These are phyloP conservation scores for Scolopax mira DNA, from an alignment of 2,113 vertebrate species.

Conservation along the genomic window DNA sequence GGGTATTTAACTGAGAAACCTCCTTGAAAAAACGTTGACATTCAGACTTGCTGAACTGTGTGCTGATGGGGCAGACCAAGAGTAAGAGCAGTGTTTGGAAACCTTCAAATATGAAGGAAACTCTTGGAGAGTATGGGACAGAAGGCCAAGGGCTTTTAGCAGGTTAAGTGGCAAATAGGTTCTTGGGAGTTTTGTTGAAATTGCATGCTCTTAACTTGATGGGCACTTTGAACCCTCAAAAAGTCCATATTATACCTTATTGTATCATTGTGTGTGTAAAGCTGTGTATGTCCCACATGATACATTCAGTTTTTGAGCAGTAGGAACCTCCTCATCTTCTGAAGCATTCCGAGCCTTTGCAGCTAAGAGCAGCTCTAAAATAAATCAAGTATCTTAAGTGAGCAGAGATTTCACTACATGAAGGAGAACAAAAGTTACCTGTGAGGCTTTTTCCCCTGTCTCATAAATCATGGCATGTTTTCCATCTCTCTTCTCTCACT, in stretches of 20 bases:
- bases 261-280: neutral
- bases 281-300: neutral
- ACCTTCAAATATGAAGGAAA: neutral
- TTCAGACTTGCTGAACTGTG: neutral
- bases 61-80: neutral
- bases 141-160: neutral
- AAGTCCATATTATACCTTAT: rapidly evolving
- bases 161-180: neutral
- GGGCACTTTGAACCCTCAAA: neutral
- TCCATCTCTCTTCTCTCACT: neutral
- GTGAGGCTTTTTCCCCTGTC: neutral
- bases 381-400: neutral
- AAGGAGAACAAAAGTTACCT: neutral
- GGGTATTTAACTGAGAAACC: neutral
- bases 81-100: neutral
- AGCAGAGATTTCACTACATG: neutral
- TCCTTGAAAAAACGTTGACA: neutral
- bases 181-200: neutral
- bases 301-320: neutral
- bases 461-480: neutral
- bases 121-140: neutral
- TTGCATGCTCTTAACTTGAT: neutral
- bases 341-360: neutral
- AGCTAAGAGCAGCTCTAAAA: neutral
- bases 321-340: neutral